Conservation (phyloP, 2,888 invertebrate genomes). For the Achlya flavicornis region DNA sequence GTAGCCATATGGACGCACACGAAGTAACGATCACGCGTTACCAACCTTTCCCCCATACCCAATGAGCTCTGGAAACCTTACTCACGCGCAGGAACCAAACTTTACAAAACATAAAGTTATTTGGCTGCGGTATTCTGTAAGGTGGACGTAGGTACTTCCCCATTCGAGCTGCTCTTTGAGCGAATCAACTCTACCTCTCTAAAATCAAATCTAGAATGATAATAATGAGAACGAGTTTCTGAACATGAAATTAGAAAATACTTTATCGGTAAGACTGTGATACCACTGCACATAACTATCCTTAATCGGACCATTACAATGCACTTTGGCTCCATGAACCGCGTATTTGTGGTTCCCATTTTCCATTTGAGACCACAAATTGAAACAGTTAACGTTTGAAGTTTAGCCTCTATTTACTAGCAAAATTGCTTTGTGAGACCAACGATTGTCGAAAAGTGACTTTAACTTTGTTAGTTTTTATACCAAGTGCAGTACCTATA, state of each 20-base stretch:
- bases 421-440: slow-evolving; percentile 3
- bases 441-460: slow-evolving; percentile 5
- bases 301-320: slow-evolving; percentile 35
- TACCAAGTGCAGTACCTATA: slow-evolving; percentile 15
- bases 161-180: too few relatives aligned
- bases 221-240: background rate
- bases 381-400: slow-evolving; percentile 54
- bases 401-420: slow-evolving; percentile 11
- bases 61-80: too few relatives aligned
- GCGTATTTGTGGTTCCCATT: slow-evolving; percentile 52
- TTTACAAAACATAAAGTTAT: too few relatives aligned
- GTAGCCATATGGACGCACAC: too few relatives aligned
- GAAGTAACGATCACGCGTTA: too few relatives aligned
- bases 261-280: slow-evolving; percentile 22
- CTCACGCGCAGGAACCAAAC: too few relatives aligned
- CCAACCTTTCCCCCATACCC: too few relatives aligned
- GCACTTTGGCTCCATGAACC: slow-evolving; percentile 34
- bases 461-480: slow-evolving; percentile 19
- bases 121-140: too few relatives aligned
- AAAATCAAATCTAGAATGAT: too few relatives aligned
- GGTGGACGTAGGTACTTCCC: too few relatives aligned
- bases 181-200: too few relatives aligned
- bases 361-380: slow-evolving; percentile 53
- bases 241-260: slow-evolving; percentile 5
- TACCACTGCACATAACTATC: slow-evolving; percentile 23